These are phyloP conservation scores for Perca flavescens DNA, from an alignment of 2,113 vertebrate genomes.

Conservation along the genomic window DNA sequence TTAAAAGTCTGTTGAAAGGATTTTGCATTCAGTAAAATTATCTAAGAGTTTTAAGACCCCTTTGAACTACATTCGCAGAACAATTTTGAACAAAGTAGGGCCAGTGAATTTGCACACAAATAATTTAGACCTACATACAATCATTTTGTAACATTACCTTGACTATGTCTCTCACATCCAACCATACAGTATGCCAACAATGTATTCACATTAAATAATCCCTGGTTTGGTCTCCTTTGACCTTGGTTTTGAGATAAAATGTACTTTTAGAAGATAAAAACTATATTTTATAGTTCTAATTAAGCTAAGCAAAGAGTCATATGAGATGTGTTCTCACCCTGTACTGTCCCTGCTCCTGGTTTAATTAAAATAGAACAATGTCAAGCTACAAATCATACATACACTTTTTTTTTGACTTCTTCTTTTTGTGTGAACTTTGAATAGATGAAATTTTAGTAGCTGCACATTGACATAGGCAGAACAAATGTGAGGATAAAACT, in stretches of 20 bases:
- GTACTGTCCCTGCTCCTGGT: too few species aligned
- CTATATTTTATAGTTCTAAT: background rate
- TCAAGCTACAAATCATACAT: background rate
- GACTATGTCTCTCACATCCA: background rate
- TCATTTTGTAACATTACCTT: background rate
- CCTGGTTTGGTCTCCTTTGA: background rate
- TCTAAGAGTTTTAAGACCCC: constrained; percentile 19
- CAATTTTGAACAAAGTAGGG: background rate
- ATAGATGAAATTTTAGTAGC: background rate
- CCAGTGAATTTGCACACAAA: background rate
- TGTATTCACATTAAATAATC: background rate
- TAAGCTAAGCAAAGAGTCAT: too few species aligned
- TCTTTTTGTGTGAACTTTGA: constrained; percentile 2
- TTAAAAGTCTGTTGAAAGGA: constrained; percentile 28
- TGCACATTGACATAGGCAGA: constrained; percentile 10
- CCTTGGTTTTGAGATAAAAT: background rate
- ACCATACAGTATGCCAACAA: background rate
- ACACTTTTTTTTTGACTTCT: background rate
- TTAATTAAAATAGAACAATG: constrained; percentile 4
- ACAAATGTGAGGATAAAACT: constrained; percentile 4
- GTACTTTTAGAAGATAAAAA: background rate
- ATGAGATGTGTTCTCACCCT: too few species aligned
- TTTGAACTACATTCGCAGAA: background rate
- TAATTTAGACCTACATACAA: background rate
- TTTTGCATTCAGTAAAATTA: background rate